Evolutionary conservation across 2,888 invertebrate species (phyloP), one percentile per base, ranked within the genome.

Genomic region (Pyralis farinalis): DNA sequence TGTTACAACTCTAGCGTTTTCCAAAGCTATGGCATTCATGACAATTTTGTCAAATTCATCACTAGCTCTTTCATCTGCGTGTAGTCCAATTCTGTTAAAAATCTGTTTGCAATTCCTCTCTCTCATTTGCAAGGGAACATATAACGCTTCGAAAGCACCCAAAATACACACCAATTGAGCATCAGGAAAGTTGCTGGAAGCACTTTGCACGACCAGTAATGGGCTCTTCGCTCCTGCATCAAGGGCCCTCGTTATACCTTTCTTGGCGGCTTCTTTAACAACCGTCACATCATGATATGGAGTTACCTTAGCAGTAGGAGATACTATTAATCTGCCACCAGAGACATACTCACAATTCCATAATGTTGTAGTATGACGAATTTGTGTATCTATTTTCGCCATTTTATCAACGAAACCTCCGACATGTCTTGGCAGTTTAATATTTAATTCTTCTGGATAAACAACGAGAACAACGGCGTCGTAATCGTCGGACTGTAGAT

Each of bases 71-170:
- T 89, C 74, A 36, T 91, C 91, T 37, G 95, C 86, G 16, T 92
- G 93, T 9, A 95, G 77, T 43, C 86, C 79, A 38, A 89, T 79
- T 11, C 93, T 84, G 66, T 92, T 92, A 53, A 83, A 79, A 31
- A 85, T 81, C 56, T 91, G 93, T 8, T 86, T 84, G 0, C 94
- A 93, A 42, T 91, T 87, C 63, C 91, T 90, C 81, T 97, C 97
- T 36, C 97, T 91, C 30, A 94, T 84, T 84, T 97, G 95, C 54
- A 97, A 84, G 32, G 97, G 96, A 81, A 96, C 94, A 90, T 98
- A 97, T 21, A 97, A 90, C 43, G 93, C 94, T 71, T 97, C 94
- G 16, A 98, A 85, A 28, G 95, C 96, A n/a, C 95, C 97, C 12
- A 98, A 90, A 33, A 97, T 79, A 11, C 94, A 91, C 33, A 96